Evolutionary conservation across 2,113 vertebrate genomes (phyloP).

Genomic region (Neogale vison): DNA sequence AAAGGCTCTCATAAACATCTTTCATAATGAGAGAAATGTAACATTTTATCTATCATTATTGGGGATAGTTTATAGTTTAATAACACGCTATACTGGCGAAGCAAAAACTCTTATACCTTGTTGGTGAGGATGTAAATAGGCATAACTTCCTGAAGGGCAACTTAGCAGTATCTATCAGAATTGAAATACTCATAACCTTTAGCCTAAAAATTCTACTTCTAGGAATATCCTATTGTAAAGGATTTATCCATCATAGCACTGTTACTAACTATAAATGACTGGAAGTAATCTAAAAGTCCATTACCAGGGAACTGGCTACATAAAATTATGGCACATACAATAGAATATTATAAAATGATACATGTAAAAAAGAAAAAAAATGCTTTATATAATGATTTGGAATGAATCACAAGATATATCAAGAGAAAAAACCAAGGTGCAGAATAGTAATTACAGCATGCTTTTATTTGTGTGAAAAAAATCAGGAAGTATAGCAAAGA

Average conservation of each 20-base stretch:
- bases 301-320: background rate
- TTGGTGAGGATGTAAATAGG: background rate
- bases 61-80: background rate
- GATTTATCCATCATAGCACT: background rate
- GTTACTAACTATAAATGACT: background rate
- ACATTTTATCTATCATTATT: background rate
- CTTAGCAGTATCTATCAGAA: background rate
- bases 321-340: background rate
- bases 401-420: background rate
- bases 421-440: background rate
- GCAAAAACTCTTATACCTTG: background rate
- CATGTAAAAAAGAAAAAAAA: background rate
- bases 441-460: background rate
- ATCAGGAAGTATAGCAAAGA: background rate
- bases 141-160: background rate
- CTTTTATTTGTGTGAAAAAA: background rate
- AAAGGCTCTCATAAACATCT: background rate
- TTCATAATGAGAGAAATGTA: background rate
- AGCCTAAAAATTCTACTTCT: background rate
- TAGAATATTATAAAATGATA: constrained; percentile 3
- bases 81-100: background rate
- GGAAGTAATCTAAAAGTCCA: background rate
- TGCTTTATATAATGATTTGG: background rate
- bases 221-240: background rate
- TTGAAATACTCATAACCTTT: background rate